Percentiles rank a stretch among this genome's conserved stretches.
Conservation (phyloP, 2,797 vertebrate species). For the Melanotaenia parkinsoni region DNA sequence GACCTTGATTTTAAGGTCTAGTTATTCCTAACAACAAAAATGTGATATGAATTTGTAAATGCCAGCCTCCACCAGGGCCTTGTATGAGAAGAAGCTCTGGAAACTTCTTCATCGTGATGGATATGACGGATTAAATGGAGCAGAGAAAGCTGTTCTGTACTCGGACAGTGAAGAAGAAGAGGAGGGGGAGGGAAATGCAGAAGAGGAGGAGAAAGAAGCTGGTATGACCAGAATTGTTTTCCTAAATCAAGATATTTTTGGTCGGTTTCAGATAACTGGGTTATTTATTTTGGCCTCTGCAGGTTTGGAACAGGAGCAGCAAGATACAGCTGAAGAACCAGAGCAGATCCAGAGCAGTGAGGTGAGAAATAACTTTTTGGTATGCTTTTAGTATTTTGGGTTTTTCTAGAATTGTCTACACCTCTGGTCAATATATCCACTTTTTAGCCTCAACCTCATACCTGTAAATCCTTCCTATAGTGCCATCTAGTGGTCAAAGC, state of each 20-base stretch:
- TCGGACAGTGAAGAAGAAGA: conserved; percentile 80
- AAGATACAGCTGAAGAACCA: conserved; percentile 12
- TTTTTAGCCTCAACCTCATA: neutral
- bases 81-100: conserved; percentile 86
- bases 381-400: neutral
- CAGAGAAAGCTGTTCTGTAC: conserved; percentile 52
- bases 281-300: conserved; percentile 27
- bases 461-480: conserved; percentile 6
- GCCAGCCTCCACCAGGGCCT: conserved; percentile 84
- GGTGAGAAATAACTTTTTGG: conserved; percentile 53
- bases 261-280: neutral
- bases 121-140: conserved; percentile 45
- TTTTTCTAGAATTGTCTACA: neutral
- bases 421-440: neutral
- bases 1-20: neutral
- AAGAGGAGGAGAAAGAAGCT: conserved; percentile 40
- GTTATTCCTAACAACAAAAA: conserved; percentile 1
- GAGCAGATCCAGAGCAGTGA: conserved; percentile 30
- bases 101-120: conserved; percentile 69
- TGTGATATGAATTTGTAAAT: conserved; percentile 33
- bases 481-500: conserved; percentile 52
- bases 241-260: neutral
- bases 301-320: conserved; percentile 61
- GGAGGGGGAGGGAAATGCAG: conserved; percentile 31
- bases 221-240: conserved; percentile 45